Evolutionary conservation across 2,797 vertebrate species (phyloP), one percentile per base, ranked within the genome.

Genomic region (Chaunax sp.): DNA sequence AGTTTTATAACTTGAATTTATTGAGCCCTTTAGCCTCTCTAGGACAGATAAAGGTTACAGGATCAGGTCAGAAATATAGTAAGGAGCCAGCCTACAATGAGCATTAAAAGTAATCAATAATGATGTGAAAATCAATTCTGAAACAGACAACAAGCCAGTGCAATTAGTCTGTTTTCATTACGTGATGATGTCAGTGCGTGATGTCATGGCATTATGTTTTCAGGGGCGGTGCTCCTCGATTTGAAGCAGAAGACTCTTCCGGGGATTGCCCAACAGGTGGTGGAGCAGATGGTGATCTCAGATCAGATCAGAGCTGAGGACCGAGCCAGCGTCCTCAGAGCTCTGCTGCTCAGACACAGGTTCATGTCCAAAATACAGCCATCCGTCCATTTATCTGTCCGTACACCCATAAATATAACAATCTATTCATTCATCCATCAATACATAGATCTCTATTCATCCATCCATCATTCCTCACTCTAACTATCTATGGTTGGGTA

Each of bases 281-380:
- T 97, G 64, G 96, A 97, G 69, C 96, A 97, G 91, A 96, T 98
- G 96, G 95, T 98, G 61, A 96, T 96, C 82, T 96, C 95, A 0
- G 96, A 96, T 77, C 96, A 97, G 92, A 97, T 98, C 83, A 95
- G 92, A 40, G 94, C 94, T 0, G 95, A 96, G 77, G 96, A 98
- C 76, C 89, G 95, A 0, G 94, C 93, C 67, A 96, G 96, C 0
- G 94, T 98, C 37, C 90, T 97, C n/a, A 88, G 93, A 50, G 95
- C 95, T 0, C 92, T 98, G 77, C 90, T 98, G 52, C 94, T 98
- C n/a, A 94, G 94, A 78, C 96, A 98, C 93, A 97, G 97, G 97
- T 96, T 3, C 38, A 43, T n/a, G 18, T 52, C 10, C 45, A 18
- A 20, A 22, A 23, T 25, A 4, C 23, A 16, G 23, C n/a, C 1